These are phyloP conservation scores for Tonatia bakeri DNA, from an alignment of 2,113 vertebrate genomes.

Conservation along the genomic window DNA sequence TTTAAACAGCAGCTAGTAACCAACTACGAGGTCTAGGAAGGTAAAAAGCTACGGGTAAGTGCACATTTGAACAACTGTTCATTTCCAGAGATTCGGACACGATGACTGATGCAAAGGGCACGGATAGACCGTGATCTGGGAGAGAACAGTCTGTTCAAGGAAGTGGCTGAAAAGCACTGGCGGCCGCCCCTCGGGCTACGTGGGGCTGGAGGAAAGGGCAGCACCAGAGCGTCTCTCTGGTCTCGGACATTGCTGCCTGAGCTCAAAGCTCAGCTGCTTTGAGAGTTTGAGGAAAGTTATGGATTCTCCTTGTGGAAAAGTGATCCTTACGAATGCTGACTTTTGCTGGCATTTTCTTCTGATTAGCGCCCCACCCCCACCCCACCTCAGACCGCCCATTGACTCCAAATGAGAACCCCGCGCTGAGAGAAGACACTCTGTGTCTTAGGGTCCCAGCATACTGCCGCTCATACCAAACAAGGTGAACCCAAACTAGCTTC, in stretches of 20 bases:
- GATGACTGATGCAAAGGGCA: neutral
- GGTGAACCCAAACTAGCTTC: neutral
- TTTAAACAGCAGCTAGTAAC: neutral
- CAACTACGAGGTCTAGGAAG: neutral
- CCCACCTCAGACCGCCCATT: neutral
- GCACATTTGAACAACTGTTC: neutral
- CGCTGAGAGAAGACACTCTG: neutral
- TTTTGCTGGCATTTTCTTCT: neutral
- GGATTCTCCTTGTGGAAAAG: neutral
- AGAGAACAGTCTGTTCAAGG: neutral
- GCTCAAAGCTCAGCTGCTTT: neutral
- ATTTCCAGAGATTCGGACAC: slow-evolving; percentile 1
- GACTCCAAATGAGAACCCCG: neutral
- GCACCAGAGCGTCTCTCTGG: neutral
- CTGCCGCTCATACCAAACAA: neutral
- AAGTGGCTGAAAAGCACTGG: neutral
- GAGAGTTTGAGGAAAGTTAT: neutral
- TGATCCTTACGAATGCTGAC: neutral
- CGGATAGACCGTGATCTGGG: neutral
- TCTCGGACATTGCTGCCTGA: neutral
- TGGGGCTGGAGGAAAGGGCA: neutral
- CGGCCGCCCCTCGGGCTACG: neutral
- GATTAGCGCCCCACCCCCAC: neutral
- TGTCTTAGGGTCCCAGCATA: neutral
- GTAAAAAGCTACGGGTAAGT: neutral